phyloP scores from a whole-genome alignment of 2,888 invertebrate genomes.

The Pycnomerus fuliginosus region DNA sequence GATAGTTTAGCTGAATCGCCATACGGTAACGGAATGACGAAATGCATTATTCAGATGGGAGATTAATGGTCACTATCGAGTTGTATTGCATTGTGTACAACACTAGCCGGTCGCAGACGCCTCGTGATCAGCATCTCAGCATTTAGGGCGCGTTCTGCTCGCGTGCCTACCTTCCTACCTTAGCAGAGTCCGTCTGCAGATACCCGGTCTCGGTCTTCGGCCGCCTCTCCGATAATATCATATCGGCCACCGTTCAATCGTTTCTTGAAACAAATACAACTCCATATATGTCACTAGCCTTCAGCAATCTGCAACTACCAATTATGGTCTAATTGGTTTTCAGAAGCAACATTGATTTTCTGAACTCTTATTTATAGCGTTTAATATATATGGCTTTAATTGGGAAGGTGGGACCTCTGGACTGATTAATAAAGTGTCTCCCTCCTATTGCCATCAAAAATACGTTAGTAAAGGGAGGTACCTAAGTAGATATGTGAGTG shows the following conservation, averaged over 20 bases:
- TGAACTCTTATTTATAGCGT: slow-evolving; percentile 47
- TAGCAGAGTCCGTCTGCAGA: slow-evolving; percentile 5
- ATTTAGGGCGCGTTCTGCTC: slow-evolving; percentile 32
- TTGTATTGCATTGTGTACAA: slow-evolving; percentile 39
- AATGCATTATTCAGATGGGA: slow-evolving; percentile 45
- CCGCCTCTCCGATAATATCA: slow-evolving; percentile 45
- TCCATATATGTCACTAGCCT: slow-evolving; percentile 53
- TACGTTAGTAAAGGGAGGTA: slow-evolving; percentile 22
- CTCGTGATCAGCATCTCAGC: slow-evolving; percentile 28
- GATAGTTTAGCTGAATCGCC: slow-evolving; percentile 37
- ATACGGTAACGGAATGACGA: slow-evolving; percentile 38
- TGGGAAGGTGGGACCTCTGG: slow-evolving; percentile 24
- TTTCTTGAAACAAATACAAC: slow-evolving; percentile 54
- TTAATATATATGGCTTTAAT: slow-evolving; percentile 47
- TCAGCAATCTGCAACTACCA: slow-evolving; percentile 53
- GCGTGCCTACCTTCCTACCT: slow-evolving; percentile 27
- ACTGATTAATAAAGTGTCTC: not conserved
- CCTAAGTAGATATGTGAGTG: too few relatives aligned
- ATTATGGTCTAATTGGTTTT: slow-evolving; percentile 56
- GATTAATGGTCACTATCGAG: slow-evolving; percentile 41
- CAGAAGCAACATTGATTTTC: slow-evolving; percentile 54
- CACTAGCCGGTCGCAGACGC: slow-evolving; percentile 32
- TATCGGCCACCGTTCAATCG: slow-evolving; percentile 50
- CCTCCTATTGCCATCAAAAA: slow-evolving; percentile 16
- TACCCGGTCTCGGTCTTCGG: slow-evolving; percentile 31